Evolutionary conservation across 2,113 vertebrate genomes (phyloP), one percentile per base, ranked within the genome.

Genomic region (Corynorhinus townsendii): DNA sequence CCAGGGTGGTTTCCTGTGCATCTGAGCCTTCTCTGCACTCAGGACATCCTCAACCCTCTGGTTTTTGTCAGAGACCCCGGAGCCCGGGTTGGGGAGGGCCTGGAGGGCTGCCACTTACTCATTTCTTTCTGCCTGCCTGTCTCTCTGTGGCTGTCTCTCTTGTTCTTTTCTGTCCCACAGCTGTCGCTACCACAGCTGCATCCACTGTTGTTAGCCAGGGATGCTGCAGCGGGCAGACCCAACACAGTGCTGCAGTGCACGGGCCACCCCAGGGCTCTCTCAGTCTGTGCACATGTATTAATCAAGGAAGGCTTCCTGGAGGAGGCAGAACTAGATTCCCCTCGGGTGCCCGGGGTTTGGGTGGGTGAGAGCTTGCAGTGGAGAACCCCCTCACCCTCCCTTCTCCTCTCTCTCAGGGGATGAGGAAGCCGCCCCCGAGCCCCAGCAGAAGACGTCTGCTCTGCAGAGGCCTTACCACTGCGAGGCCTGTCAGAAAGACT

Each of bases 381-480:
- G 17, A 10, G 35, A 0, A 0, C 28, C 2, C 5, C 12, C 20
- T n/a, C 11, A 3, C 47, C 43, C 26, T 5, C 15, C 7, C 2
- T 14, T 24, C 3, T 0, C 38, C 28, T 16, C 2, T 1, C 19
- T 40, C 0, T 0, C 40, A 98, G 98, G 56, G 0, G 96, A 97
- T 6, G 20, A 54, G 0, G 98, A 98, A 1, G 94, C 77, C 0
- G 19, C 1, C 0, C 59, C 94, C 0, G 47, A 92, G 0, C 4
- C 20, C 2, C 19, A 59, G 0, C 86, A 77, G 54, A 98, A 97
- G 4, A 1, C 14, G 0, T 98, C 98, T 0, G 91, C 96, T 38
- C 98, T 99, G 16, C 98, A 97, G 89, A 96, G 98, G 33, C 88
- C 96, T 19, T 99, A 99, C 97, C 99, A 96, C 98, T 99, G 99